Percentiles rank a stretch among this genome's conserved stretches.
Evolutionary conservation across 1,140 invertebrate genomes (phyloP).

Genomic region (Eurosta solidaginis): DNA sequence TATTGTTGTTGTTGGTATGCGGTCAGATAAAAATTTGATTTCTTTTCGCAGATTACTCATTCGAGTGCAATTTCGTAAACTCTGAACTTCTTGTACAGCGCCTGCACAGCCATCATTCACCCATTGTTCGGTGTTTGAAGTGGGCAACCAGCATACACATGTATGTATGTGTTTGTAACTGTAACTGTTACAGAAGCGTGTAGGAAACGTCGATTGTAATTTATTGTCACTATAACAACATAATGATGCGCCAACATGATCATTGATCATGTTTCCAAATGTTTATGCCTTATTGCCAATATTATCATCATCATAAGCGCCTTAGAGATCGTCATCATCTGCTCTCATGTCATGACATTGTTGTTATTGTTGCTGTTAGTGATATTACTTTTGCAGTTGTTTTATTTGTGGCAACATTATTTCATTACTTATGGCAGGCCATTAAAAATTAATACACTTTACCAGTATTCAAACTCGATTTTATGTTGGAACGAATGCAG

Average conservation of each 20-base stretch:
- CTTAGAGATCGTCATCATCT: neutral
- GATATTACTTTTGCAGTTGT: neutral
- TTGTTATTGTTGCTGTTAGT: neutral
- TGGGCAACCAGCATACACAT: neutral
- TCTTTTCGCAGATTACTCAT: slow-evolving; percentile 18
- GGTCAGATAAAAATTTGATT: slow-evolving; percentile 27
- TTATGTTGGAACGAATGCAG: neutral
- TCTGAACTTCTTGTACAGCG: slow-evolving; percentile 22
- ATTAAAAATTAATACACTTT: slow-evolving; percentile 19
- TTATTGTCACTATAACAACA: slow-evolving; percentile 21
- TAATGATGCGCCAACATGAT: slow-evolving; percentile 25
- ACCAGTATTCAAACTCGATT: neutral
- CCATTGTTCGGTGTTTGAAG: neutral
- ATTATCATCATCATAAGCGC: neutral
- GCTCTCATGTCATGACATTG: neutral
- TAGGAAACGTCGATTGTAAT: slow-evolving; percentile 15
- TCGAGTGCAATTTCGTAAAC: slow-evolving; percentile 20
- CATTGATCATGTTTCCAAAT: slow-evolving; percentile 2
- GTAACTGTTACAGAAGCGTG: neutral
- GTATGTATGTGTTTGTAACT: neutral
- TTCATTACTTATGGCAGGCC: neutral
- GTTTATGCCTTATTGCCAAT: neutral
- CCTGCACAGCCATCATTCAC: neutral
- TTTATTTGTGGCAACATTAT: neutral
- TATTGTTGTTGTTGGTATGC: neutral